Evolutionary conservation across 1,140 invertebrate genomes (phyloP), one percentile per base, ranked within the genome.

Genomic region (Euura lappo): DNA sequence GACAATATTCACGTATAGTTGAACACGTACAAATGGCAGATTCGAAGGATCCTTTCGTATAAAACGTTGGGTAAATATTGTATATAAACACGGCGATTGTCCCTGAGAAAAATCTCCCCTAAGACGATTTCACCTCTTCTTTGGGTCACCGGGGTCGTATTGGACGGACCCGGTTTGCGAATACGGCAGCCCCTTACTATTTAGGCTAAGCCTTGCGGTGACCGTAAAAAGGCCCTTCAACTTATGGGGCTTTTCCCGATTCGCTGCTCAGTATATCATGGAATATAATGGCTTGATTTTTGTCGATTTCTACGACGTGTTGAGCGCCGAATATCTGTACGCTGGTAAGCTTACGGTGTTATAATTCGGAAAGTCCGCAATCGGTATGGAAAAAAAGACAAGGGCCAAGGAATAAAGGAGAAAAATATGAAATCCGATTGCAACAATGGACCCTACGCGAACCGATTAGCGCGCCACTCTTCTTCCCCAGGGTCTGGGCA

Each of bases 391-490:
- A 72, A 45, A 72, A 69, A 45, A 13, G 46, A 46, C 72, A 68
- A 51, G 13, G 64, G 70, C 46, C 43, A 47, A 11, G 45, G 42
- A 8, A 66, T 42, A 13, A 8, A 66, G 46, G 3, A 71, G 13
- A 71, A 76, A 71, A 71, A 45, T 68, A 69, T 78, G 79, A 80
- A 76, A 78, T 81, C 75, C 81, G 79, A 84, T 85, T 82, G 85
- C 83, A 80, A 81, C 79, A 79, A 83, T 79, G 84, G 79, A 79
- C 77, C 77, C 76, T 60, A 60, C 13, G 47, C 79, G 83, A 85
- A 86, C 78, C 85, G 85, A 86, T 86, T 86, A 86, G 79, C 77
- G 73, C 74, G 81, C 79, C 78, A 47, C 43, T 70, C 47, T 11
- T 68, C 70, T 64, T 44, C 70, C 45, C 8, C 51, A 6, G 13